Percentiles rank a stretch among this genome's conserved stretches.
Conservation (phyloP, 2,113 vertebrate species). For the Castor canadensis region DNA sequence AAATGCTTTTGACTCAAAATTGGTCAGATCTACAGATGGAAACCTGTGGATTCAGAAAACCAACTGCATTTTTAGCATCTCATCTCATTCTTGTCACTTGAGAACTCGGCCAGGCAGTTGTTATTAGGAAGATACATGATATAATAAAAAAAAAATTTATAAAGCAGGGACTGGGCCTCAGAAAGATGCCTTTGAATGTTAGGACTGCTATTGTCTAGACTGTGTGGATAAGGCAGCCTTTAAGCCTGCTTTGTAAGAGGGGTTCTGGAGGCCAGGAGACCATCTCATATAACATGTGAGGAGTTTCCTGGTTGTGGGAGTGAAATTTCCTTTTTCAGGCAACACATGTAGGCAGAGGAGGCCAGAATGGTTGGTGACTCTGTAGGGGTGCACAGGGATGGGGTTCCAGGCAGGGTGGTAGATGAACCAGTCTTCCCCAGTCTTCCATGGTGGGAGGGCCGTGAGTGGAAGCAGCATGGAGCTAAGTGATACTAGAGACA, state of each 20-base stretch:
- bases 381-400: accelerated
- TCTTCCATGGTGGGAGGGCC: background rate
- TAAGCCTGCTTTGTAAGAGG: background rate
- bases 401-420: background rate
- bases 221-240: background rate
- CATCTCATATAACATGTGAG: accelerated
- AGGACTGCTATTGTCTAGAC: background rate
- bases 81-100: background rate
- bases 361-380: background rate
- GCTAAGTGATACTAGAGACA: background rate
- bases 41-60: background rate
- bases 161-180: background rate
- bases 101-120: background rate
- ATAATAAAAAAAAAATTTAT: background rate
- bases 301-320: background rate
- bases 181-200: background rate
- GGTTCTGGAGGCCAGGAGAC: background rate
- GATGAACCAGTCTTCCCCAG: accelerated
- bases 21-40: background rate
- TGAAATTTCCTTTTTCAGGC: background rate
- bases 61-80: too few species aligned
- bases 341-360: background rate
- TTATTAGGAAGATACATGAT: background rate
- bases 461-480: accelerated
- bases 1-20: background rate